A percentile compares a stretch with the other conserved stretches of the same genome.
Conservation (phyloP, 2,888 invertebrate species). For the Drosophila peninsularis region DNA sequence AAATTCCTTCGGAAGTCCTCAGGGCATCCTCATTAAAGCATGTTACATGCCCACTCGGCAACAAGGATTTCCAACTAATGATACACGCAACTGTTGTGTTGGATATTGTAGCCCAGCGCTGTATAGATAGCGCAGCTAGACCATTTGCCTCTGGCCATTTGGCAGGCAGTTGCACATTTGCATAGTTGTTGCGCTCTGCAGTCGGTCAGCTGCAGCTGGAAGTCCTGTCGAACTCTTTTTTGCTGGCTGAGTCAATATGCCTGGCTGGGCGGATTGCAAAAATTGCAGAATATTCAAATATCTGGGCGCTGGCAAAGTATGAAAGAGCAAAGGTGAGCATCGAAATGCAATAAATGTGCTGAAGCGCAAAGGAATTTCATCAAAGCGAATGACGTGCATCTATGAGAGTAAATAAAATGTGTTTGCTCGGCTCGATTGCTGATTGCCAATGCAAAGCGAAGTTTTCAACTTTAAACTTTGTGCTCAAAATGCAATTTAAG, state of each 20-base stretch:
- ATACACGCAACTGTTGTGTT: slow-evolving; percentile 3
- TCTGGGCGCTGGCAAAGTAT: slow-evolving; percentile 17
- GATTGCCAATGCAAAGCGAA: neutral
- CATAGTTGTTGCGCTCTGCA: neutral
- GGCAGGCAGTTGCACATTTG: slow-evolving; percentile 26
- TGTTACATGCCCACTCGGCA: neutral
- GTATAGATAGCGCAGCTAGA: neutral
- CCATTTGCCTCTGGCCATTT: slow-evolving; percentile 21
- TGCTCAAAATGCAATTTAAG: neutral
- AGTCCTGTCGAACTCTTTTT: neutral
- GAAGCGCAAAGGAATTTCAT: slow-evolving; percentile 5
- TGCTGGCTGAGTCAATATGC: slow-evolving; percentile 19
- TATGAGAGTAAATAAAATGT: slow-evolving; percentile 6
- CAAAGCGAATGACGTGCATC: neutral
- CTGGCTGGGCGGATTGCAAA: slow-evolving; percentile 16
- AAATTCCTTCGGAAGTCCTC: neutral
- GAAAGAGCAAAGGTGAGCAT: slow-evolving; percentile 17
- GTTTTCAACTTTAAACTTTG: neutral
- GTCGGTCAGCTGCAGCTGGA: slow-evolving; percentile 18
- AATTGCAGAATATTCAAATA: slow-evolving; percentile 42
- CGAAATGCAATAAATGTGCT: slow-evolving; percentile 27
- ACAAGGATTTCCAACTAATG: slow-evolving; percentile 24
- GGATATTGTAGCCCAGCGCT: neutral
- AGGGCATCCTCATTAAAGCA: slow-evolving; percentile 6
- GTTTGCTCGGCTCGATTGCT: neutral